Percentiles rank a stretch among this genome's conserved stretches.
Conservation (phyloP, 2,888 invertebrate genomes). For the Unio pictorum region DNA sequence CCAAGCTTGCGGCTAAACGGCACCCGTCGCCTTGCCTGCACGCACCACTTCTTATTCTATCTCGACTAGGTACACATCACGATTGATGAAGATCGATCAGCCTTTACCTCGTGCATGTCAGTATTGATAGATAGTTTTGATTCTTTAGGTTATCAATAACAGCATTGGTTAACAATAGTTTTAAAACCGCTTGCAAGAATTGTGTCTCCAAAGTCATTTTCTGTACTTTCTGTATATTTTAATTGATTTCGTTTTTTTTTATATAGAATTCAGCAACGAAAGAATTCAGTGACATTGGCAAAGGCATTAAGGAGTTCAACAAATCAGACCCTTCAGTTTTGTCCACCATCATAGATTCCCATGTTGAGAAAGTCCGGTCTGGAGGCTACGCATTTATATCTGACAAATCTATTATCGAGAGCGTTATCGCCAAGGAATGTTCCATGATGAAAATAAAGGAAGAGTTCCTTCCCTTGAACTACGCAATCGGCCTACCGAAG, state of each 20-base stretch:
- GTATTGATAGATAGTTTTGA: too few species aligned
- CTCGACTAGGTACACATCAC: too few species aligned
- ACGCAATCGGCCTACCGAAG: conserved; percentile 51
- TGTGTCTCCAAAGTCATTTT: too few species aligned
- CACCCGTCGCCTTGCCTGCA: too few species aligned
- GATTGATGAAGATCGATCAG: too few species aligned
- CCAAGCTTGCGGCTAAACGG: too few species aligned
- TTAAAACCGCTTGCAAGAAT: too few species aligned
- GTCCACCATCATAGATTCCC: conserved; percentile 13
- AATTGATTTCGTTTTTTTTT: background rate
- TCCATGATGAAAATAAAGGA: conserved; percentile 52
- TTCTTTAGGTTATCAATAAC: too few species aligned
- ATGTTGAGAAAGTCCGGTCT: conserved; percentile 18
- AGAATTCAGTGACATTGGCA: conserved; percentile 13
- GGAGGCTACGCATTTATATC: conserved; percentile 29
- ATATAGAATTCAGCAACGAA: conserved; percentile 2
- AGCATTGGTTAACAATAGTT: too few species aligned
- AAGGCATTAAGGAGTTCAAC: conserved; percentile 27
- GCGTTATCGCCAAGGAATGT: conserved; percentile 44
- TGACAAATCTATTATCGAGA: conserved; percentile 30
- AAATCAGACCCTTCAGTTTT: conserved; percentile 40
- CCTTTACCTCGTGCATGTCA: too few species aligned
- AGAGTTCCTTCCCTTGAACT: conserved; percentile 50
- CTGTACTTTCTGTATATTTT: too few species aligned
- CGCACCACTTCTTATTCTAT: too few species aligned